phyloP scores from a whole-genome alignment of 2,888 invertebrate genomes.

The Calameuta idolon region DNA sequence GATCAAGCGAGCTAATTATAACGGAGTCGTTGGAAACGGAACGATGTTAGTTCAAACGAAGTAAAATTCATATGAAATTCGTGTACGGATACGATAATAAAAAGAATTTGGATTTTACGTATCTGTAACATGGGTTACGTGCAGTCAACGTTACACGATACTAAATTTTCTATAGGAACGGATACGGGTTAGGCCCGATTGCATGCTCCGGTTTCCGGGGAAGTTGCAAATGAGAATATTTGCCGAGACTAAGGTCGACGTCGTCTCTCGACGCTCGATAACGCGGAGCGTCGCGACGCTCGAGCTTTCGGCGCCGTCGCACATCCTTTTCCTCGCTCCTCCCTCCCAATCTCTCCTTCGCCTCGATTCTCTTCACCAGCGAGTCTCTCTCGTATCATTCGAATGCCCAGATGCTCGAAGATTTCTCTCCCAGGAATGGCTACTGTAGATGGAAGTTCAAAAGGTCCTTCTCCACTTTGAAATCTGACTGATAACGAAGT shows the following conservation, averaged over 20 bases:
- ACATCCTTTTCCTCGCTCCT: slow-evolving; percentile 20
- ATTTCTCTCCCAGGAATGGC: not conserved
- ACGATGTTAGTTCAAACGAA: not conserved
- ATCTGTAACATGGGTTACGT: not conserved
- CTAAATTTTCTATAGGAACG: not conserved
- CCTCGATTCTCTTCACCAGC: not conserved
- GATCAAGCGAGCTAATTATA: not conserved
- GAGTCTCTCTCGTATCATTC: not conserved
- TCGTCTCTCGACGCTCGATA: slow-evolving; percentile 55
- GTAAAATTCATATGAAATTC: not conserved
- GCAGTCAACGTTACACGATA: not conserved
- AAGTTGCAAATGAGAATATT: slow-evolving; percentile 50
- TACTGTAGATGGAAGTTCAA: not conserved
- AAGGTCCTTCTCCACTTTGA: not conserved
- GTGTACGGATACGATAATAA: not conserved
- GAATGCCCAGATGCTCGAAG: not conserved
- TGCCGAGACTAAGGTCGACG: slow-evolving; percentile 40
- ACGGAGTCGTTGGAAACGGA: not conserved
- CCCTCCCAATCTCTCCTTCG: not conserved
- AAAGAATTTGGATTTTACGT: not conserved
- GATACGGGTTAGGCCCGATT: not conserved
- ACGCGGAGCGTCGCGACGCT: slow-evolving; percentile 41
- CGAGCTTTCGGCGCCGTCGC: slow-evolving; percentile 51
- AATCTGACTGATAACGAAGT: not conserved
- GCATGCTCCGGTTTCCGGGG: slow-evolving; percentile 8